Conservation (phyloP, 1,140 invertebrate species). For the Schlechtendalia chinensis region DNA sequence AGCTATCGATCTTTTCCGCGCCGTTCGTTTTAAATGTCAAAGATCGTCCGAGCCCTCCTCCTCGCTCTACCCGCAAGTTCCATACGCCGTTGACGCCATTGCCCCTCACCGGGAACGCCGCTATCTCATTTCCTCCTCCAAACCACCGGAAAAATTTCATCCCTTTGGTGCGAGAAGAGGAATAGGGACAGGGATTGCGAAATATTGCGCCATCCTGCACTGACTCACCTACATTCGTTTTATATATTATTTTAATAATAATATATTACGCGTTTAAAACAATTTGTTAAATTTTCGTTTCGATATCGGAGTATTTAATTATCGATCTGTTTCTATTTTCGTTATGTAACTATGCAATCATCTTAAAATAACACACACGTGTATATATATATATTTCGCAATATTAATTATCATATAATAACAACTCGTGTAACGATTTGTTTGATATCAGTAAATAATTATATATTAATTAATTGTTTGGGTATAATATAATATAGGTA, state of each 20-base stretch:
- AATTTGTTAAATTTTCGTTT: no score
- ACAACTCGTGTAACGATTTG: no score
- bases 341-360: no score
- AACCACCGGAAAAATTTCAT: constrained; percentile 17
- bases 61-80: constrained; percentile 19
- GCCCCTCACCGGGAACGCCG: not conserved
- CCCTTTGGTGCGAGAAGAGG: constrained; percentile 11
- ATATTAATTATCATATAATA: no score
- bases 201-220: constrained; percentile 38
- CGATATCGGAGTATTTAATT: no score
- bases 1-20: constrained; percentile 30
- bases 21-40: constrained; percentile 38
- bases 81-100: constrained; percentile 39
- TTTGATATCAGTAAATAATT: no score
- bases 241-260: not conserved
- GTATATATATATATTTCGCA: no score
- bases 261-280: no score
- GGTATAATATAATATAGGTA: no score
- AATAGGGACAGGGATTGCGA: constrained; percentile 1
- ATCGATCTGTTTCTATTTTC: no score
- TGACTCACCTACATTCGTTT: constrained; percentile 25
- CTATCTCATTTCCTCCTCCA: not conserved
- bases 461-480: no score
- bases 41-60: constrained; percentile 29
- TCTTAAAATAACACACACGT: no score